Base-by-base conservation (phyloP, 2,888 invertebrate genomes). In the Aphodius sticticus region DNA sequence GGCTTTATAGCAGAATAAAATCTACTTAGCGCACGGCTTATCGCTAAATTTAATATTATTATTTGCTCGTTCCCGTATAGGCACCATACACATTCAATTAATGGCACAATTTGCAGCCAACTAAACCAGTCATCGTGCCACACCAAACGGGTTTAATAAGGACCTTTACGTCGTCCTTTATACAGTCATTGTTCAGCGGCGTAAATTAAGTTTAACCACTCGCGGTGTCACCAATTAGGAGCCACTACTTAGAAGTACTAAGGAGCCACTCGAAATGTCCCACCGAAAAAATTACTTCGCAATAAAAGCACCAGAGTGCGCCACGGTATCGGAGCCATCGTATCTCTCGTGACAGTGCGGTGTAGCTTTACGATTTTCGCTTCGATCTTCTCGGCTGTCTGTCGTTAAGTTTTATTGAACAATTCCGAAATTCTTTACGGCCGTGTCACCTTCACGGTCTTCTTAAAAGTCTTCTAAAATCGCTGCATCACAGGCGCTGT, bases 401-500 rank as follows among this genome's bases (percentile, higher is more conserved):
- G 53, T 53, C 53, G 53, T 53, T 53, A 53, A 53, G 53, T 53
- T 53, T 53, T 53, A 53, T 53, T 53, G 53, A 53, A 53, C 53
- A 53, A 53, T 53, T 53, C 53, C 53, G 53, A 53, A 53, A 53
- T 53, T 53, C 53, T 53, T 53, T 53, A 53, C 53, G 53, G 53
- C 12, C 53, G 53, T 53, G 53, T 53, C 53, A 53, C 53, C 53
- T 53, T 53, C 53, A 53, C 53, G 53, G 53, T 53, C 53, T 53
- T 53, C 53, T 53, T 53, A 53, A 53, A 53, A 53, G 9, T 53
- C 53, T 53, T 53, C 53, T 53, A 53, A 53, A 53, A 53, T 53
- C 53, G 53, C 53, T 53, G 53, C 53, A 53, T 53, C 53, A 53
- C 53, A 53, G 53, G 9, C 53, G 53, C 7, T 53, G 53, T 53